These are phyloP conservation scores for Ostrea denselamellosa DNA, from an alignment of 1,140 invertebrate species.

Conservation along the genomic window DNA sequence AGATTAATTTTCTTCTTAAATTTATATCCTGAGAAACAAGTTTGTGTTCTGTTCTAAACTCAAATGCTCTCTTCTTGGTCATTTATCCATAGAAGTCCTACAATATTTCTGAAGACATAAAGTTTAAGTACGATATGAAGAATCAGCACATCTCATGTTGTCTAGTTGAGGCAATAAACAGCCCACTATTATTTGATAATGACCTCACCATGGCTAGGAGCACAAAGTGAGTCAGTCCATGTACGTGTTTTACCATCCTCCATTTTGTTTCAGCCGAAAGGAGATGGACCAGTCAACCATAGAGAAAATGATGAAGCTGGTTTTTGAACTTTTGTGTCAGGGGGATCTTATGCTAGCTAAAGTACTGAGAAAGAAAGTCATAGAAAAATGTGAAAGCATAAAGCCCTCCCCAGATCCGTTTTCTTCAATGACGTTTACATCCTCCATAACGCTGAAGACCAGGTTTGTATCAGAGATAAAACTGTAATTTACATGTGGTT, in stretches of 20 bases:
- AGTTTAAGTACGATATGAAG: no score
- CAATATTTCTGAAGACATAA: no score
- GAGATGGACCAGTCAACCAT: conserved; percentile 86
- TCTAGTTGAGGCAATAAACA: no score
- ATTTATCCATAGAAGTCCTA: neutral
- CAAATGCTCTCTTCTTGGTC: no score
- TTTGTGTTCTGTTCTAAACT: neutral
- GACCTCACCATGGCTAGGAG: no score
- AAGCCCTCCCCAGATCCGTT: conserved; percentile 42
- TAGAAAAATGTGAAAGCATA: conserved; percentile 88
- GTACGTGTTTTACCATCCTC: neutral
- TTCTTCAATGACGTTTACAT: conserved; percentile 57
- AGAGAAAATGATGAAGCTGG: conserved; percentile 88
- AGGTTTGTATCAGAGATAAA: conserved; percentile 55
- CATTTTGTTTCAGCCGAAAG: conserved; percentile 82
- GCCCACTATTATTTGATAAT: no score
- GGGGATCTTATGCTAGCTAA: conserved; percentile 93
- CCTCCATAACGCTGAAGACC: conserved; percentile 67
- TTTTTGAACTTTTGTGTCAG: conserved; percentile 91
- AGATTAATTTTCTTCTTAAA: no score
- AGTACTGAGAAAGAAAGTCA: conserved; percentile 91
- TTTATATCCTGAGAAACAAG: neutral
- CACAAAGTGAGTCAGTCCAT: no score
- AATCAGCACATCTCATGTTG: no score
- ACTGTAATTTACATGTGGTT: neutral